phyloP scores from a whole-genome alignment of 2,113 vertebrate species.

The Otolemur garnettii region DNA sequence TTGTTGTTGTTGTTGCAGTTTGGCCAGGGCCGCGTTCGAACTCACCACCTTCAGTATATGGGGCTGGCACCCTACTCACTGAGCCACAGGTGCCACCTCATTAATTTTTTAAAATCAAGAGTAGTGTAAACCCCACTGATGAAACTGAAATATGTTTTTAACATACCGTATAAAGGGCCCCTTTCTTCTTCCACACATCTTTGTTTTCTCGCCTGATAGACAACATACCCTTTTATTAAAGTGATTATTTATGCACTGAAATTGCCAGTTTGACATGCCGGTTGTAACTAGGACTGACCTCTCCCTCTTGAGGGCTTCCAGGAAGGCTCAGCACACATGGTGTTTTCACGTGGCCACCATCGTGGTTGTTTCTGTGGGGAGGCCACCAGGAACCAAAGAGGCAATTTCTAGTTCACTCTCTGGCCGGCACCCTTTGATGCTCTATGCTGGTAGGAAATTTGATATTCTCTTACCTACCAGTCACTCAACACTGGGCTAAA shows the following conservation, averaged over 20 bases:
- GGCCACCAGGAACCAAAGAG: rapidly evolving
- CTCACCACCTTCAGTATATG: no score
- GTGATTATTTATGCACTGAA: conserved; percentile 63
- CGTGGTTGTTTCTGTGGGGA: neutral
- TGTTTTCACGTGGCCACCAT: conserved; percentile 4
- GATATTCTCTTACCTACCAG: neutral
- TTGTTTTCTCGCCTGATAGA: conserved; percentile 78
- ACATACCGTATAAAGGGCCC: conserved; percentile 47
- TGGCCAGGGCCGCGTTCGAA: no score
- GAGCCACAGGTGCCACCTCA: neutral
- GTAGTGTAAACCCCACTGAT: conserved; percentile 73
- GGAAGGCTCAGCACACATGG: conserved; percentile 53
- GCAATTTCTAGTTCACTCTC: neutral
- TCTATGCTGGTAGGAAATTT: neutral
- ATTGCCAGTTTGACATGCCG: conserved; percentile 69
- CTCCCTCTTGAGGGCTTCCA: conserved; percentile 41
- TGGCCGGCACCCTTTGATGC: neutral
- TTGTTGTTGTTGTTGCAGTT: no score
- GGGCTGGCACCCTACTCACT: no score
- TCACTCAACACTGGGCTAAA: neutral
- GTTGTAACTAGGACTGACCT: conserved; percentile 24
- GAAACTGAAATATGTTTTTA: conserved; percentile 76
- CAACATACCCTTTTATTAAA: conserved; percentile 69
- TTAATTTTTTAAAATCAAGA: conserved; percentile 73
- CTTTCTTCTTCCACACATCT: conserved; percentile 65